Evolutionary conservation across 37 sponge, comb jelly and placozoan genomes (phyloP).

Genomic region (Chondrosia reniformis): DNA sequence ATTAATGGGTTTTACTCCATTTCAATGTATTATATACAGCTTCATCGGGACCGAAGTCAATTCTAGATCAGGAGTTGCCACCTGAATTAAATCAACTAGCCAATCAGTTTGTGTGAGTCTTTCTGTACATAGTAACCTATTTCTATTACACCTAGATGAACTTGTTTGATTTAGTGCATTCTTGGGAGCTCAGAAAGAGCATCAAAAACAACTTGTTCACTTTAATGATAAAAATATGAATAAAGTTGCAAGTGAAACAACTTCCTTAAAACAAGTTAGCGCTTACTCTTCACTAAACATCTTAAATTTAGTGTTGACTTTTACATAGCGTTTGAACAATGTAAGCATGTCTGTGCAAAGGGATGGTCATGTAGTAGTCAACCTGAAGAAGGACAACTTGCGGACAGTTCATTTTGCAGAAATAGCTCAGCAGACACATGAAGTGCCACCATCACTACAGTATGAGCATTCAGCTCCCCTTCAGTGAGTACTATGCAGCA

Average conservation of each 20-base stretch:
- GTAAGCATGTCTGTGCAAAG: slow-evolving; percentile 24
- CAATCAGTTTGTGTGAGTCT: slow-evolving; percentile 14
- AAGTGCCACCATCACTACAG: slow-evolving; percentile 67
- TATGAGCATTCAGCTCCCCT: slow-evolving; percentile 69
- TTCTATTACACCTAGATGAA: too few species aligned
- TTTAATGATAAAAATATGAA: slow-evolving; percentile 41
- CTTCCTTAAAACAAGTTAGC: slow-evolving; percentile 40
- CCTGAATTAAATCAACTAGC: slow-evolving; percentile 34
- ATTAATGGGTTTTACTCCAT: too few species aligned
- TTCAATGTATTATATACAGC: too few species aligned
- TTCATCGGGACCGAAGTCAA: too few species aligned
- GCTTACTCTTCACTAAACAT: too few species aligned
- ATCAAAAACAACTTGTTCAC: slow-evolving; percentile 39
- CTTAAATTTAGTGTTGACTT: not conserved
- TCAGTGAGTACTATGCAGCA: slow-evolving; percentile 42
- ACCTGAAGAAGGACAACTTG: slow-evolving; percentile 45
- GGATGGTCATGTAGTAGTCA: slow-evolving; percentile 32
- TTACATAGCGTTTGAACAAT: slow-evolving; percentile 2
- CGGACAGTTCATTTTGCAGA: slow-evolving; percentile 61
- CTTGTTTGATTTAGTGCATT: slow-evolving; percentile 6
- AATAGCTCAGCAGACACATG: slow-evolving; percentile 68
- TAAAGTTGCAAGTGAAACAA: slow-evolving; percentile 49
- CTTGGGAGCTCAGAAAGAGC: slow-evolving; percentile 49
- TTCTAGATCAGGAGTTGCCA: slow-evolving; percentile 21
- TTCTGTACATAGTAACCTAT: too few species aligned